These are phyloP conservation scores for Herpailurus yagouaroundi DNA, from an alignment of 2,113 vertebrate genomes.

Conservation along the genomic window DNA sequence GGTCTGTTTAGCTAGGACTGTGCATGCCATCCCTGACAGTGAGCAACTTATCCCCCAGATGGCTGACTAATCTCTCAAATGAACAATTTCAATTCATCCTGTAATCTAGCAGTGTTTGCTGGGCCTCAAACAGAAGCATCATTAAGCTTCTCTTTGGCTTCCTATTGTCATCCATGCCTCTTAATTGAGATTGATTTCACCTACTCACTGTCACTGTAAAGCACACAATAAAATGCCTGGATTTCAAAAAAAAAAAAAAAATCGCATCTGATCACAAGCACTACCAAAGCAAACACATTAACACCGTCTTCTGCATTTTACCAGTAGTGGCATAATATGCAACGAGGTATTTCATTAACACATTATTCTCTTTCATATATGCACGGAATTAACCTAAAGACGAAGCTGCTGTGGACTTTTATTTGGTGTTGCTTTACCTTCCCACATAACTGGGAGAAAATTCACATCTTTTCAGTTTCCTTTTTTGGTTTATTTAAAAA, in stretches of 20 bases:
- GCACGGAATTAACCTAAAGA: not conserved
- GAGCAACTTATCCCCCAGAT: not conserved
- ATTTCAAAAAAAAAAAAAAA: constrained; percentile 9
- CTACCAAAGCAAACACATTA: not conserved
- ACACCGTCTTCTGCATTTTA: not conserved
- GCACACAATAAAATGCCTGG: not conserved
- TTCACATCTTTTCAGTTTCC: not conserved
- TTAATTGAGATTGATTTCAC: not conserved
- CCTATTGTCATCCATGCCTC: not conserved
- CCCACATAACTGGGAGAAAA: constrained; percentile 53
- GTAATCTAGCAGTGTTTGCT: not conserved
- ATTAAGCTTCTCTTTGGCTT: not conserved
- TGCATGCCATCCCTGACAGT: accelerated
- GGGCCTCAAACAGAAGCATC: not conserved
- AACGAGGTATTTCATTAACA: not conserved
- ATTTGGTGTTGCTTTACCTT: constrained; percentile 65
- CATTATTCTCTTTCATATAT: not conserved
- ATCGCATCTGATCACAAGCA: not conserved
- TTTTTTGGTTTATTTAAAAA: constrained; percentile 64
- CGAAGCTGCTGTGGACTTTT: constrained; percentile 45
- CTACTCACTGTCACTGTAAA: not conserved
- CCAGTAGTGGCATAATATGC: not conserved
- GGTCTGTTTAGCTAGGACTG: not conserved
- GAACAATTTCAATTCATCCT: constrained; percentile 2
- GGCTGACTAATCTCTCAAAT: not conserved